Percentiles rank a stretch among this genome's conserved stretches.
These are phyloP conservation scores for Hirtodrosophila histrioides DNA, from an alignment of 2,888 invertebrate species.

Conservation along the genomic window DNA sequence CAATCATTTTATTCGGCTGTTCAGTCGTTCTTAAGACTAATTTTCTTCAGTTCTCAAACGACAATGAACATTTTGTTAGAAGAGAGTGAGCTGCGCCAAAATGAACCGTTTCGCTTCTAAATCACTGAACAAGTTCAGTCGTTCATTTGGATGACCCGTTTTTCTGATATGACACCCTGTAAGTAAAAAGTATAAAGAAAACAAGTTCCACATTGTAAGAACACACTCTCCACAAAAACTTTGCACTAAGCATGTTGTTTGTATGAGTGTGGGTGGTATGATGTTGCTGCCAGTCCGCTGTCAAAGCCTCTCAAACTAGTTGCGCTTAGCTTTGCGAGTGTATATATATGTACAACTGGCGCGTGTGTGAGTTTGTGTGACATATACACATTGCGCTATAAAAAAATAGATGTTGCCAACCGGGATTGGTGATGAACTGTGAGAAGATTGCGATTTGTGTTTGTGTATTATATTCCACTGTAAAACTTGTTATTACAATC, in stretches of 20 bases:
- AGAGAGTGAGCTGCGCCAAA: too few relatives aligned
- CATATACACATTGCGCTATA: slow-evolving; percentile 21
- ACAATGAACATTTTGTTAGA: too few relatives aligned
- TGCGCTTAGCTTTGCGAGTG: slow-evolving; percentile 55
- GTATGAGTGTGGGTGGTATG: slow-evolving; percentile 52
- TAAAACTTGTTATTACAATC: slow-evolving; percentile 47
- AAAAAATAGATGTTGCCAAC: slow-evolving; percentile 67
- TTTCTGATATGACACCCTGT: slow-evolving; percentile 42
- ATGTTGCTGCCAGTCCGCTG: slow-evolving; percentile 46
- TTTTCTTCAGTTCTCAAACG: too few relatives aligned
- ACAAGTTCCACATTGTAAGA: slow-evolving; percentile 48
- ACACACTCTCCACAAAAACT: slow-evolving; percentile 32
- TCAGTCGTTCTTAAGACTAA: too few relatives aligned
- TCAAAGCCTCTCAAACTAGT: slow-evolving; percentile 70
- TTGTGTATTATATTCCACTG: slow-evolving; percentile 17
- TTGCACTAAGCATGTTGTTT: slow-evolving; percentile 23
- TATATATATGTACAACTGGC: slow-evolving; percentile 2
- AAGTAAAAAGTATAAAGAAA: slow-evolving; percentile 33
- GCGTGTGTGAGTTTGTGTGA: slow-evolving; percentile 2
- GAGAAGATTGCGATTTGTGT: slow-evolving; percentile 35
- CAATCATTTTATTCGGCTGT: too few relatives aligned
- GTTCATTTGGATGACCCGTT: too few relatives aligned
- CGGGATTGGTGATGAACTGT: slow-evolving; percentile 38
- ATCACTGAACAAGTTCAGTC: too few relatives aligned
- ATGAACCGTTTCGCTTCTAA: too few relatives aligned